Conservation (phyloP, 1,140 invertebrate genomes). For the Chrysoperla carnea region DNA sequence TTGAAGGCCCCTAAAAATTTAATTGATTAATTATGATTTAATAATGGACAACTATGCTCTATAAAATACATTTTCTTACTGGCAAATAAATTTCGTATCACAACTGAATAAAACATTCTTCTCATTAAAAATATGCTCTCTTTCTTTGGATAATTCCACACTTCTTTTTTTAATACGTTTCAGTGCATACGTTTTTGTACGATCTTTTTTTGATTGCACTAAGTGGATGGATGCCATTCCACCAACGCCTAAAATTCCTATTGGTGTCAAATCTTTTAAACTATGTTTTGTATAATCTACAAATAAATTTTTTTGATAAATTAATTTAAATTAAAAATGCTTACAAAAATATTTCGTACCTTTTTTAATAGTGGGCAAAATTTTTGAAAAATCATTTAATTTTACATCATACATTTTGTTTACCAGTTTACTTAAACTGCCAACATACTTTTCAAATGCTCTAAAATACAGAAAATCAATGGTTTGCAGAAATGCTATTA, state of each 20-base stretch:
- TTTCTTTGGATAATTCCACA: conserved; percentile 54
- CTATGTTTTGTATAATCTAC: conserved; percentile 34
- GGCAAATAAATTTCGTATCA: conserved; percentile 43
- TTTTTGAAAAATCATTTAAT: neutral
- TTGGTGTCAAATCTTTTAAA: conserved; percentile 44
- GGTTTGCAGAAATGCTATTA: too few relatives aligned
- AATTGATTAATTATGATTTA: too few relatives aligned
- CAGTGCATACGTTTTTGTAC: conserved; percentile 43
- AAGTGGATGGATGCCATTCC: conserved; percentile 64
- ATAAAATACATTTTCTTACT: conserved; percentile 26
- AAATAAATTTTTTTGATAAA: too few relatives aligned
- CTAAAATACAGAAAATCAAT: too few relatives aligned
- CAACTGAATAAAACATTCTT: conserved; percentile 53
- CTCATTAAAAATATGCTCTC: conserved; percentile 61
- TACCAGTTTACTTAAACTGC: neutral
- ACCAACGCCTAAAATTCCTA: conserved; percentile 56
- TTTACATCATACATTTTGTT: neutral
- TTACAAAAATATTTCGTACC: neutral
- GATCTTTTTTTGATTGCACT: conserved; percentile 37
- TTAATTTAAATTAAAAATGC: neutral
- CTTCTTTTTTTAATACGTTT: conserved; percentile 64
- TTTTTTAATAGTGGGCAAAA: neutral
- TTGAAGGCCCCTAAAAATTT: too few relatives aligned
- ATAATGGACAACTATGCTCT: too few relatives aligned
- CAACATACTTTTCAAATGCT: neutral